Percentiles rank a stretch among this genome's conserved stretches.
Conservation (phyloP, 2,113 vertebrate species). For the Promerops cafer region DNA sequence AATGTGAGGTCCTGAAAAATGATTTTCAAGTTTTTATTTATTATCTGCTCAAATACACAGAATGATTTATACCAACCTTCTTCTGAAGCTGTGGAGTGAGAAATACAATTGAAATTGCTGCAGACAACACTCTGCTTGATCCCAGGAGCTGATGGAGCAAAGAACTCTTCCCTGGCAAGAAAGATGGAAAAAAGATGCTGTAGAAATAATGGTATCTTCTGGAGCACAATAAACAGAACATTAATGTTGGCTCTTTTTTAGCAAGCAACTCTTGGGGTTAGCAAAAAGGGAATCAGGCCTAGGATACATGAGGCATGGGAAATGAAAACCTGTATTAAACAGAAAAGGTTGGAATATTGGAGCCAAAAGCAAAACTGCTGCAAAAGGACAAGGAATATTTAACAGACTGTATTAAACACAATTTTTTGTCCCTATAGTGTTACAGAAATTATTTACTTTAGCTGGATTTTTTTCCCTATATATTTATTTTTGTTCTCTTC, state of each 20-base stretch:
- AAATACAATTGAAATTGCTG: background rate
- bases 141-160: background rate
- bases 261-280: background rate
- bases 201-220: background rate
- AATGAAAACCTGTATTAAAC: background rate
- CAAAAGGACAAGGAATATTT: background rate
- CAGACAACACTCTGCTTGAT: background rate
- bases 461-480: background rate
- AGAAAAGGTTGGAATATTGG: background rate
- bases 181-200: background rate
- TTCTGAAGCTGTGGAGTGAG: background rate
- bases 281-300: background rate
- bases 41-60: background rate
- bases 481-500: background rate
- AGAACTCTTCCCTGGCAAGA: background rate
- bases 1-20: background rate
- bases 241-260: background rate
- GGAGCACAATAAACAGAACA: background rate
- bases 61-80: background rate
- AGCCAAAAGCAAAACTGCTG: background rate
- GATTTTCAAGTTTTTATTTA: background rate
- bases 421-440: accelerated
- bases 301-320: background rate
- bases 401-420: background rate
- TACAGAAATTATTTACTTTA: background rate